These are phyloP conservation scores for Ochotona curzoniae DNA, from an alignment of 2,113 vertebrate species.

Conservation along the genomic window DNA sequence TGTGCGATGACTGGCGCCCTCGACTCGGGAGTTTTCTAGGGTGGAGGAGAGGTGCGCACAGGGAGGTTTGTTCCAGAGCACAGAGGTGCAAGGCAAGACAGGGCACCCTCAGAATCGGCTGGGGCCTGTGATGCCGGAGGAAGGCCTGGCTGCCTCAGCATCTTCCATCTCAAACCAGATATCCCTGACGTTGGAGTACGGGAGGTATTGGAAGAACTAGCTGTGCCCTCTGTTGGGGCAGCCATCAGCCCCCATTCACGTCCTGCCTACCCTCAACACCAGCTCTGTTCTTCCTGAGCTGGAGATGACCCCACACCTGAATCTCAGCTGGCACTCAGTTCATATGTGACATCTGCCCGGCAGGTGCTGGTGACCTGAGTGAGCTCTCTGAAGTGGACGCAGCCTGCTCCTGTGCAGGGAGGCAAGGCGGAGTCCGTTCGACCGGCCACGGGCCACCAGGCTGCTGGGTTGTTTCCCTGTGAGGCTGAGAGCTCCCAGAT, in stretches of 20 bases:
- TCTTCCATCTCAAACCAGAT: background rate
- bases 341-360: background rate
- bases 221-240: background rate
- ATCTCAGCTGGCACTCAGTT: background rate
- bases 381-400: background rate
- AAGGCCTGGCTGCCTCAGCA: rapidly evolving
- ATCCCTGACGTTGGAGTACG: background rate
- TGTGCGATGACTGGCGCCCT: background rate
- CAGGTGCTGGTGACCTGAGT: background rate
- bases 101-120: rapidly evolving
- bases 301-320: background rate
- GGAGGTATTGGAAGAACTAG: background rate
- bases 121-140: background rate
- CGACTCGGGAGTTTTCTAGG: background rate
- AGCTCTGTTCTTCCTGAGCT: background rate
- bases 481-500: background rate
- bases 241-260: rapidly evolving
- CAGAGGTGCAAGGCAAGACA: background rate
- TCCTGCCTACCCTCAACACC: background rate
- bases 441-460: background rate
- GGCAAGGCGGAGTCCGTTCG: too few species aligned
- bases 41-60: rapidly evolving
- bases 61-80: background rate
- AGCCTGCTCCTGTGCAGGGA: background rate
- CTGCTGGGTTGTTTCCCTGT: background rate